These are phyloP conservation scores for Eilema griseolum DNA, from an alignment of 2,888 invertebrate species.

Conservation along the genomic window DNA sequence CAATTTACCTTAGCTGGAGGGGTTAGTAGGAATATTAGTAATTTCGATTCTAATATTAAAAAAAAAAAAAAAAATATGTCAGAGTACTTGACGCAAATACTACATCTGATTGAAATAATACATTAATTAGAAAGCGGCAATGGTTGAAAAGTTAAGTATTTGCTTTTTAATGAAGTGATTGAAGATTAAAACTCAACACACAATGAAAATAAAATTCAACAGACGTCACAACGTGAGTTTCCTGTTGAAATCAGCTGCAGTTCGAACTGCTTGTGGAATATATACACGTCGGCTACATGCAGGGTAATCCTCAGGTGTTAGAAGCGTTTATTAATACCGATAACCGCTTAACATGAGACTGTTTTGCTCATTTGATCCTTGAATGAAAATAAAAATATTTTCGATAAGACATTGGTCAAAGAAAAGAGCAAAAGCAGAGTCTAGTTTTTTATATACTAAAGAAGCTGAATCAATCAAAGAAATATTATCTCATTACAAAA, in stretches of 20 bases:
- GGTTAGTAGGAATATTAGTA: too few relatives aligned
- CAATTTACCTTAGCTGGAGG: too few relatives aligned
- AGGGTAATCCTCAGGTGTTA: neutral
- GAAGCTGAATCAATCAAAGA: too few relatives aligned
- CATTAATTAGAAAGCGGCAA: neutral
- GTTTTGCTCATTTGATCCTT: neutral
- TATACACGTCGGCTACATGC: neutral
- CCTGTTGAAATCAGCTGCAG: neutral
- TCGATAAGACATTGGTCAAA: too few relatives aligned
- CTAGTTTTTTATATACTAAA: too few relatives aligned
- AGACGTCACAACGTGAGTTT: neutral
- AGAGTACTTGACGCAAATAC: neutral
- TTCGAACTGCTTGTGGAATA: neutral
- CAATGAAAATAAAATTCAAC: neutral
- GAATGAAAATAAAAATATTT: too few relatives aligned
- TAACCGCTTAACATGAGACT: neutral
- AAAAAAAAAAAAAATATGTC: too few relatives aligned
- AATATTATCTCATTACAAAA: too few relatives aligned
- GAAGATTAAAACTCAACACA: neutral
- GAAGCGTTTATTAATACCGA: neutral
- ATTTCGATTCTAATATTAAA: too few relatives aligned
- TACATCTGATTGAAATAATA: neutral
- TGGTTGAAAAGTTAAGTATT: neutral
- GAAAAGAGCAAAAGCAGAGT: too few relatives aligned
- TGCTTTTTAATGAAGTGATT: neutral